These are phyloP conservation scores for Ametastegia equiseti DNA, from an alignment of 2,888 invertebrate genomes.

Conservation along the genomic window DNA sequence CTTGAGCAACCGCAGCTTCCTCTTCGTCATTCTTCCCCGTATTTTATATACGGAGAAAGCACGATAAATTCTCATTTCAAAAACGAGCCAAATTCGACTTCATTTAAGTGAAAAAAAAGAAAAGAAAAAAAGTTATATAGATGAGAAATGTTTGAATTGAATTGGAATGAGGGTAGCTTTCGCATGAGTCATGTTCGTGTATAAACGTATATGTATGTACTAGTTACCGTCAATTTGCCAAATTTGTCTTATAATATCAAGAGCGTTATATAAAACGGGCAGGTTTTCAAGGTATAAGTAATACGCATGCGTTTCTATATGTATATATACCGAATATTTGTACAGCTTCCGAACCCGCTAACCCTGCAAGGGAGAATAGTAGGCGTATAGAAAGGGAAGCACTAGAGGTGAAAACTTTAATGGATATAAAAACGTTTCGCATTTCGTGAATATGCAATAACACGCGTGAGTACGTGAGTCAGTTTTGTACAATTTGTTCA, in stretches of 20 bases:
- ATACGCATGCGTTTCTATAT: not conserved
- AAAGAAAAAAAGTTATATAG: not conserved
- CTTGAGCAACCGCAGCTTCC: conserved; percentile 24
- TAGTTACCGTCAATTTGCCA: too few relatives aligned
- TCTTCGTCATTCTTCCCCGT: too few relatives aligned
- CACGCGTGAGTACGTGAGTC: not conserved
- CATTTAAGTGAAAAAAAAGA: not conserved
- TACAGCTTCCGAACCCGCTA: not conserved
- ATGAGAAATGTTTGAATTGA: too few relatives aligned
- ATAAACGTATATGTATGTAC: too few relatives aligned
- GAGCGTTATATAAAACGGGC: too few relatives aligned
- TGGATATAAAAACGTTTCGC: too few relatives aligned
- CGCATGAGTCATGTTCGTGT: too few relatives aligned
- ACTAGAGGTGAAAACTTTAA: not conserved
- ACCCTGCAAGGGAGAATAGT: not conserved
- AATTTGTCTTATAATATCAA: too few relatives aligned
- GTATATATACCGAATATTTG: not conserved
- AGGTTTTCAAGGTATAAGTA: not conserved
- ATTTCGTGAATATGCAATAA: not conserved
- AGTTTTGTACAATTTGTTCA: not conserved
- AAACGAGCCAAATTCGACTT: not conserved
- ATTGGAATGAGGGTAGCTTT: too few relatives aligned
- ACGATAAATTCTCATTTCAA: not conserved
- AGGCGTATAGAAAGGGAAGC: not conserved
- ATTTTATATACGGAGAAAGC: too few relatives aligned